Conservation (phyloP, 2,888 invertebrate species). For the Morinoia aosen region DNA sequence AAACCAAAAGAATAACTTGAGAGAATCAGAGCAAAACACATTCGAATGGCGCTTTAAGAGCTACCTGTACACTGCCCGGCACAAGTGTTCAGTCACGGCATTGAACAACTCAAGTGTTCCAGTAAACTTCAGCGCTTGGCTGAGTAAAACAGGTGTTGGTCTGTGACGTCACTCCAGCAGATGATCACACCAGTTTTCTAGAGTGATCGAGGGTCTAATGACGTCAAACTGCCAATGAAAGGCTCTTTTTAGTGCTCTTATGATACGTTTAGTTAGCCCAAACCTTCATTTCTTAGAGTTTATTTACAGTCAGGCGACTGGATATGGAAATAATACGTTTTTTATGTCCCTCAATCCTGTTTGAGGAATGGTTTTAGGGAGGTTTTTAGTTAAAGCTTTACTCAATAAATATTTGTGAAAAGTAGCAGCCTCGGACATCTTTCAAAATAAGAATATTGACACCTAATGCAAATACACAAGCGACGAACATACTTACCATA, state of each 20-base stretch:
- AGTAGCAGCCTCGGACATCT: too few relatives aligned
- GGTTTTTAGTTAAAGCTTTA: neutral
- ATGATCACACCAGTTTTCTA: neutral
- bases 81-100: constrained; percentile 43
- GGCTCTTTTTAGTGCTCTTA: neutral
- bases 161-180: constrained; percentile 24
- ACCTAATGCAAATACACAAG: too few relatives aligned
- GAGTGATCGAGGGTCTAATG: neutral
- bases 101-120: constrained; percentile 40
- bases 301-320: neutral
- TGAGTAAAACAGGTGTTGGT: neutral
- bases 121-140: neutral
- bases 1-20: neutral
- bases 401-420: too few relatives aligned
- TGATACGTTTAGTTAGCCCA: neutral
- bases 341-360: neutral
- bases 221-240: neutral
- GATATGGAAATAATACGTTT: neutral
- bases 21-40: neutral
- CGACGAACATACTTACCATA: too few relatives aligned
- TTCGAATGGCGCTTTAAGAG: neutral
- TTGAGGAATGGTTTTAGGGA: neutral
- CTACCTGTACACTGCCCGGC: neutral
- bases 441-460: too few relatives aligned
- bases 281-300: neutral